Conservation (phyloP, 2,797 vertebrate genomes). For the Falco berigora region DNA sequence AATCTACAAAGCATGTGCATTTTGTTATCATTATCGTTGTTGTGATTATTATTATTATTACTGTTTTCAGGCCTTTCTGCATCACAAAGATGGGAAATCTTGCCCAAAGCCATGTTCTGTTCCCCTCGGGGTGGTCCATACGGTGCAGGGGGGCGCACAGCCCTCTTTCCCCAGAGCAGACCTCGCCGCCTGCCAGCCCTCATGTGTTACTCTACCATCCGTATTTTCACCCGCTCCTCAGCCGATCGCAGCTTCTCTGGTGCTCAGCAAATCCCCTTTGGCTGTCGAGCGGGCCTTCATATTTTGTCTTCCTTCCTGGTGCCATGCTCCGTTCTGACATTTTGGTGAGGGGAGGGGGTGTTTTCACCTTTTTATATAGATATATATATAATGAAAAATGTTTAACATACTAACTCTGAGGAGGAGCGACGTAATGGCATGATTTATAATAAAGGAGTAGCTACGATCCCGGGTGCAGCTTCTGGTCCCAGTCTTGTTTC, state of each 20-base stretch:
- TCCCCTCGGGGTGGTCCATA: neutral
- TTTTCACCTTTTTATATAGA: conserved; percentile 60
- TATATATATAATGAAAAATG: conserved; percentile 58
- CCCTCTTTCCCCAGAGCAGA: neutral
- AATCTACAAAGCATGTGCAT: neutral
- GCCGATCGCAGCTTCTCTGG: conserved; percentile 18
- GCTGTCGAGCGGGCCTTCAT: neutral
- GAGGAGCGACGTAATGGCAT: conserved; percentile 46
- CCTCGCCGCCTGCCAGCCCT: neutral
- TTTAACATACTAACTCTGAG: conserved; percentile 61
- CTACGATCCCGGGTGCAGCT: conserved; percentile 14
- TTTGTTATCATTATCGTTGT: neutral
- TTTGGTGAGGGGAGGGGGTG: neutral
- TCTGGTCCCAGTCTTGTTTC: neutral
- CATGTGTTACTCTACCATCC: neutral
- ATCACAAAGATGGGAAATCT: neutral
- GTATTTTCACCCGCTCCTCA: neutral
- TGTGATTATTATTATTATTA: too few species aligned
- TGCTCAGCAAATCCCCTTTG: neutral
- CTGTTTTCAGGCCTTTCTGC: neutral
- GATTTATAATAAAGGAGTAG: conserved; percentile 69
- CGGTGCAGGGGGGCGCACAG: neutral
- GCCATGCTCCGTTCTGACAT: neutral
- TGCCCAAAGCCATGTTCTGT: neutral
- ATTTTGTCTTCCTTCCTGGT: neutral